Percentiles rank a stretch among this genome's conserved stretches.
phyloP scores from a whole-genome alignment of 2,888 invertebrate genomes.

The Exocentrus adspersus region DNA sequence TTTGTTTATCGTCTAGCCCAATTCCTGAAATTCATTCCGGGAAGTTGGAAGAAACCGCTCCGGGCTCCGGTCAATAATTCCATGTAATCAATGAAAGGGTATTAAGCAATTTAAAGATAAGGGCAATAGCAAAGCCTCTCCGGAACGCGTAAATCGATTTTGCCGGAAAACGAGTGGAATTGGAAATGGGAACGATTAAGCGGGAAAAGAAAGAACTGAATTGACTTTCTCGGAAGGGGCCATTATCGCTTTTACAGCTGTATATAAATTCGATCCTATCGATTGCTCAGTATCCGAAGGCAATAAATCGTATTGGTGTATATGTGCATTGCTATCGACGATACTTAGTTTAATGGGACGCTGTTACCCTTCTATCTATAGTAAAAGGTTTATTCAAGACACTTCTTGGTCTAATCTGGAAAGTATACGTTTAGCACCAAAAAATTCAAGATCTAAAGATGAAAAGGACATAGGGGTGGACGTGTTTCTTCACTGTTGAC shows the following conservation, averaged over 20 bases:
- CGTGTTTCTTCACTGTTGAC: too few relatives aligned
- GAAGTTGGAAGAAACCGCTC: too few relatives aligned
- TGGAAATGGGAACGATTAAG: conserved; percentile 61
- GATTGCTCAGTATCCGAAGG: not conserved
- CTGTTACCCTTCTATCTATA: too few relatives aligned
- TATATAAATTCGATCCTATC: conserved; percentile 26
- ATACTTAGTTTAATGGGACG: not conserved
- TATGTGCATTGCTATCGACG: too few relatives aligned
- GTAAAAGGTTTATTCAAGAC: too few relatives aligned
- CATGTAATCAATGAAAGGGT: conserved; percentile 40
- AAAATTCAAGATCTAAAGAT: too few relatives aligned
- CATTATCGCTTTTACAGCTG: conserved; percentile 49
- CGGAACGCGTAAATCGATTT: conserved; percentile 58
- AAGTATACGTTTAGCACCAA: too few relatives aligned
- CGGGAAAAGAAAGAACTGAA: conserved; percentile 57
- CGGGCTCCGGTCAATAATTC: conserved; percentile 12
- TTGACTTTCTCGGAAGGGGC: conserved; percentile 53
- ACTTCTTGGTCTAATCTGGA: too few relatives aligned
- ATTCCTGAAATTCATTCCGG: not conserved
- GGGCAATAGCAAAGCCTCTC: conserved; percentile 45
- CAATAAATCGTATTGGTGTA: not conserved
- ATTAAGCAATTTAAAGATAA: conserved; percentile 53
- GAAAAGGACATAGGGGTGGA: too few relatives aligned
- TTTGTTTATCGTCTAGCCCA: too few relatives aligned
- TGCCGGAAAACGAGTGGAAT: conserved; percentile 61